Conservation (phyloP, 2,113 vertebrate genomes). For the Rhabdomys dilectus region DNA sequence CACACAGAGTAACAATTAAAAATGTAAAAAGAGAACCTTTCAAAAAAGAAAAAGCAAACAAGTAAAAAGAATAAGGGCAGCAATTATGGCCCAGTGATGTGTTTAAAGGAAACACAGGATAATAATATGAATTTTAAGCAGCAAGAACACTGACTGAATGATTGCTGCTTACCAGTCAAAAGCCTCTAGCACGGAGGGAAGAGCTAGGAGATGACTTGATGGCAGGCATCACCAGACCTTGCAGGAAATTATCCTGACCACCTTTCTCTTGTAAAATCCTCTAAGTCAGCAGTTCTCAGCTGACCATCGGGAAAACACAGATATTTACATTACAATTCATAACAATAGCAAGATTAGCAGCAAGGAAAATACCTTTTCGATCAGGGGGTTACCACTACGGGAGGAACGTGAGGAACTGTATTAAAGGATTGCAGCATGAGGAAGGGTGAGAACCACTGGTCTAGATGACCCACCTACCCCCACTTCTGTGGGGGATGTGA, state of each 20-base stretch:
- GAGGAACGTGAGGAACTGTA: background rate
- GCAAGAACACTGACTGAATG: background rate
- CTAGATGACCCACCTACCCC: background rate
- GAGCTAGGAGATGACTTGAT: background rate
- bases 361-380: background rate
- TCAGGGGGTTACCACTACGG: background rate
- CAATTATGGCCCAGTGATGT: background rate
- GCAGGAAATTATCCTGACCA: constrained; percentile 22
- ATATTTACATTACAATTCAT: background rate
- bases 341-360: background rate
- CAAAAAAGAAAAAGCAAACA: background rate
- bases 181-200: background rate
- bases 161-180: constrained; percentile 17
- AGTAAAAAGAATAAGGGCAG: background rate
- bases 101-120: constrained; percentile 11
- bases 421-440: background rate
- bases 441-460: background rate
- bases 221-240: background rate
- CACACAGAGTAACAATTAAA: background rate
- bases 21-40: background rate
- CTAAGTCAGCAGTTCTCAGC: background rate
- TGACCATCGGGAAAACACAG: background rate
- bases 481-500: background rate
- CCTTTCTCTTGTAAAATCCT: background rate
- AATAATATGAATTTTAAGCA: constrained; percentile 14